Conservation (phyloP, 2,113 vertebrate species). For the Alethe castanea region DNA sequence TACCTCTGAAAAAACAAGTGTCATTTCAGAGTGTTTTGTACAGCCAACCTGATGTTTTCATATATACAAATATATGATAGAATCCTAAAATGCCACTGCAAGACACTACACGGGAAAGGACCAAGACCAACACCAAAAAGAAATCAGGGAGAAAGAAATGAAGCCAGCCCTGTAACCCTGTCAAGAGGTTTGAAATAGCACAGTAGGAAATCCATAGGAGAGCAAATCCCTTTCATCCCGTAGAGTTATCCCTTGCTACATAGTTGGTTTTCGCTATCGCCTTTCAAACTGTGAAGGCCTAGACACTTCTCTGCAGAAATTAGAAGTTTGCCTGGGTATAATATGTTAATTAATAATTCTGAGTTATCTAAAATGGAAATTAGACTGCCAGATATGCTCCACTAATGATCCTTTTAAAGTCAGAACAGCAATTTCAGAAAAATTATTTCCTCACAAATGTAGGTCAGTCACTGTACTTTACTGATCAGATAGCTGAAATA, state of each 20-base stretch:
- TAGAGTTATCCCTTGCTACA: neutral
- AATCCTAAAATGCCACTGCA: neutral
- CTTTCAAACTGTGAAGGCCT: slow-evolving; percentile 27
- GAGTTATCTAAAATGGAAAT: slow-evolving; percentile 60
- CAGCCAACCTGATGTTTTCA: neutral
- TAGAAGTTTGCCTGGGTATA: neutral
- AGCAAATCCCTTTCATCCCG: neutral
- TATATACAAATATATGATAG: neutral
- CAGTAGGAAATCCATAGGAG: slow-evolving; percentile 3
- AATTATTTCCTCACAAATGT: slow-evolving; percentile 3
- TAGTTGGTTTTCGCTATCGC: neutral
- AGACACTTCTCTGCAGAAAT: neutral
- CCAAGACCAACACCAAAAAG: neutral
- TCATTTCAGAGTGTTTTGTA: neutral
- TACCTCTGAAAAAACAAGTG: neutral
- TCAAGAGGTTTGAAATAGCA: neutral
- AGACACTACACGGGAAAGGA: neutral
- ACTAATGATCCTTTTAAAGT: slow-evolving; percentile 31
- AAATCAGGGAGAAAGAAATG: neutral
- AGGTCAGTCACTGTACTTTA: slow-evolving; percentile 30
- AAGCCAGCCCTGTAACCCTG: neutral
- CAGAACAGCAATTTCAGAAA: neutral
- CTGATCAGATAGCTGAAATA: slow-evolving; percentile 18
- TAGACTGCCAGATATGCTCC: neutral
- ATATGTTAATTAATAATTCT: slow-evolving; percentile 53